Conservation (phyloP, 2,113 vertebrate species). For the Pelmatolapia mariae region DNA sequence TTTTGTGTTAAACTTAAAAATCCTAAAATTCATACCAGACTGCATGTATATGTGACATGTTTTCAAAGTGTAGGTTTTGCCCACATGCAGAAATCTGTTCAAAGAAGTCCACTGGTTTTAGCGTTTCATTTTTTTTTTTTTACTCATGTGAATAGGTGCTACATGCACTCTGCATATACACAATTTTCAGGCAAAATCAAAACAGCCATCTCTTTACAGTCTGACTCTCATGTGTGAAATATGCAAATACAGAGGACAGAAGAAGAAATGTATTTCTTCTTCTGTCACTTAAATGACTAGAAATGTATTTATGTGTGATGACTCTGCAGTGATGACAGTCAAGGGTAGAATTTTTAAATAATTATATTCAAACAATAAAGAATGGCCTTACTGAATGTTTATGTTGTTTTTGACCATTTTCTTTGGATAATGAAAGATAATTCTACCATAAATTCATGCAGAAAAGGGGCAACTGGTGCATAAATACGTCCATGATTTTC, state of each 20-base stretch:
- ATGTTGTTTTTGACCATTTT: not conserved
- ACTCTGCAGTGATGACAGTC: not conserved
- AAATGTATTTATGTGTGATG: not conserved
- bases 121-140: too few species aligned
- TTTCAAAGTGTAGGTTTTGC: too few species aligned
- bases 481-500: too few species aligned
- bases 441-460: not conserved
- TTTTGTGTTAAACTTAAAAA: not conserved
- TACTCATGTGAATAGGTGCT: not conserved
- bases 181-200: not conserved
- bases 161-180: not conserved
- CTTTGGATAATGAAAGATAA: not conserved
- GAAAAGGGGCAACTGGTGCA: too few species aligned
- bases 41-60: too few species aligned
- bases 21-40: not conserved
- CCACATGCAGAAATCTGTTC: too few species aligned
- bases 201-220: not conserved
- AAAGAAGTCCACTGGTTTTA: too few species aligned
- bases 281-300: too few species aligned
- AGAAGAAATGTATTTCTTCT: not conserved
- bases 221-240: not conserved
- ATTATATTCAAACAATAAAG: not conserved
- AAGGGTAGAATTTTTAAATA: not conserved
- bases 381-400: not conserved
- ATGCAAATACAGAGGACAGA: not conserved